Base-by-base conservation (phyloP, 1,140 invertebrate species). In the Aphelenchoides avenae region DNA sequence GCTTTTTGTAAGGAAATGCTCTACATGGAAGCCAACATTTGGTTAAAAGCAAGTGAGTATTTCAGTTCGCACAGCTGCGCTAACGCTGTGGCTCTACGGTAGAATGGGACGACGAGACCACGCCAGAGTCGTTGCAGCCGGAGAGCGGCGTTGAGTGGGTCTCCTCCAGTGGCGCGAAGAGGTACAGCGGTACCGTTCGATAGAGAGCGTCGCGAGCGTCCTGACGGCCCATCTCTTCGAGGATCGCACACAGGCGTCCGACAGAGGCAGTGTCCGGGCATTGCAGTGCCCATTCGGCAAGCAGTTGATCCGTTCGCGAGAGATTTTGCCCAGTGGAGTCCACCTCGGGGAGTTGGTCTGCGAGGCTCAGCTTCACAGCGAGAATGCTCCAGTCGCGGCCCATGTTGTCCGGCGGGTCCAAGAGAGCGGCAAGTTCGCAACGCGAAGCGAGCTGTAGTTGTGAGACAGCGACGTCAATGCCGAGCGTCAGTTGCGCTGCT, bases 311-410 rank as follows among this genome's bases (percentile, higher is more conserved):
- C 2, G 82, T 83, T 26, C 78, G 74, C 43, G 81, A 82, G 13
- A 77, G 66, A 15, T 61, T 64, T 22, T 64, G 70, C 37, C 76
- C 71, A 37, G 74, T 69, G 7, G 66, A 72, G 24, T 75, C 66
- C 57, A 84, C 83, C 20, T 77, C 71, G 9, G 83, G 83, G 13
- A 85, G 59, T 43, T 79, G 76, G 41, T 84, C 81, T 24, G 80
- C 75, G 46, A 86, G 77, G 22, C 86, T 87, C 27, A 89, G 77
- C 55, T 84, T 81, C 1, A 89, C 84, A 3, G 87, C 87, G 27
- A 89, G 75, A 50, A 89, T 80, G 75, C 86, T 88, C 87, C 87
- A 89, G 73, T 89, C 87, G 59, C 85, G 80, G 9, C 88, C 88
- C 71, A 87, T 84, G 2, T 83, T 81, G 73, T 89, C 87, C 5